A percentile compares a stretch with the other conserved stretches of the same genome.
Conservation (phyloP, 2,797 vertebrate species). For the Scarus forsteni region DNA sequence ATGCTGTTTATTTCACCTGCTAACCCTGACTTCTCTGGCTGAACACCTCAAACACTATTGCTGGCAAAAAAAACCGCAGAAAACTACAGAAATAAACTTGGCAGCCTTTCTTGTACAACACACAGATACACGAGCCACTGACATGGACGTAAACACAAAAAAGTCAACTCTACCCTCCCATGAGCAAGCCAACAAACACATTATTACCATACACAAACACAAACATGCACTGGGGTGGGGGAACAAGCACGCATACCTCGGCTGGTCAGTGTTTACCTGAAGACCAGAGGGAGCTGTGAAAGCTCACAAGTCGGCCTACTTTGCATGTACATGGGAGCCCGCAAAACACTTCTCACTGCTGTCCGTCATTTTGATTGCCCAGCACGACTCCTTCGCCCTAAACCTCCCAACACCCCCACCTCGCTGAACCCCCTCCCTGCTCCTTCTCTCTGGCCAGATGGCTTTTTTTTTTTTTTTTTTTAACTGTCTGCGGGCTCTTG, state of each 20-base stretch:
- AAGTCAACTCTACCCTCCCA: constrained; percentile 58
- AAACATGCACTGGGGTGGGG: constrained; percentile 67
- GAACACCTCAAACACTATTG: constrained; percentile 54
- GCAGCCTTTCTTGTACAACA: constrained; percentile 54
- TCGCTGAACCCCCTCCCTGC: constrained; percentile 42
- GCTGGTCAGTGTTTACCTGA: constrained; percentile 84
- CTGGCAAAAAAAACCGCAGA: constrained; percentile 34
- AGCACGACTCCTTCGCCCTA: constrained; percentile 90
- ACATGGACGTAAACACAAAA: constrained; percentile 64
- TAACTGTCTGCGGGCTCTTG: constrained; percentile 94
- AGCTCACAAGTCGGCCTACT: constrained; percentile 92
- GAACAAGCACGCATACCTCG: constrained; percentile 71
- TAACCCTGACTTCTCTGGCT: constrained; percentile 66
- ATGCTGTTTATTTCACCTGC: constrained; percentile 81
- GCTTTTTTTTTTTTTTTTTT: constrained; percentile 87
- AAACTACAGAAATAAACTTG: constrained; percentile 71
- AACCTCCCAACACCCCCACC: constrained; percentile 65
- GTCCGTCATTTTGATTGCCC: constrained; percentile 97
- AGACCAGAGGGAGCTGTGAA: constrained; percentile 92
- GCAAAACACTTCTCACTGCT: constrained; percentile 96
- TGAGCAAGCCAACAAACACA: constrained; percentile 70
- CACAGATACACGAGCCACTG: constrained; percentile 50
- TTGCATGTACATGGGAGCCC: constrained; percentile 98
- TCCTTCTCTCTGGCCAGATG: constrained; percentile 89
- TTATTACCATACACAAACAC: constrained; percentile 78